phyloP scores from a whole-genome alignment of 1,140 invertebrate species.

The Heterodera schachtii region DNA sequence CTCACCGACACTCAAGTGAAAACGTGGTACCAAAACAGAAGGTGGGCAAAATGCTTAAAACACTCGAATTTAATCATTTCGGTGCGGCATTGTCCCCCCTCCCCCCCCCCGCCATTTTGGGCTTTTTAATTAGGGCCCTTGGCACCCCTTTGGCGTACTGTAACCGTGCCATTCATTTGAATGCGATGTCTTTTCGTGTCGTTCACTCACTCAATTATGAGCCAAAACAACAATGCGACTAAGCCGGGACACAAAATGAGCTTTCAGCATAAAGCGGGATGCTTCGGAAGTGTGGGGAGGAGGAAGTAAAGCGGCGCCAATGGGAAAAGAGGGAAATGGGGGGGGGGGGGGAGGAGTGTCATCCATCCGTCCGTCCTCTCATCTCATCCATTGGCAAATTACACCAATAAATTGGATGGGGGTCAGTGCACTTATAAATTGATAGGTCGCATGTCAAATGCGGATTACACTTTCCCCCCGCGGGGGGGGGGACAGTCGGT shows the following conservation, averaged over 20 bases:
- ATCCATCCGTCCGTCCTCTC: no score
- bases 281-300: background rate
- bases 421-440: constrained; percentile 9
- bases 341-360: background rate
- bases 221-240: constrained; percentile 12
- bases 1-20: constrained; percentile 98
- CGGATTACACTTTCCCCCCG: constrained; percentile 10
- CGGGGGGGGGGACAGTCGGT: no score
- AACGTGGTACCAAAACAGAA: constrained; percentile 98
- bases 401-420: background rate
- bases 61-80: constrained; percentile 7
- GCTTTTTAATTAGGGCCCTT: constrained; percentile 1
- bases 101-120: background rate
- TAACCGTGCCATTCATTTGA: constrained; percentile 12
- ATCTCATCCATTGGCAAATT: constrained; percentile 1
- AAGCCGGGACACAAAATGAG: background rate
- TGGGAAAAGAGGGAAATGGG: background rate
- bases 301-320: background rate
- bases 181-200: background rate
- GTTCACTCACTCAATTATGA: constrained; percentile 24
- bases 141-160: background rate
- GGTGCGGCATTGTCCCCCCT: background rate
- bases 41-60: constrained; percentile 75
- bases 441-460: constrained; percentile 27
- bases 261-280: background rate